These are phyloP conservation scores for Orestias chungarensis DNA, from an alignment of 2,797 vertebrate genomes.

Conservation along the genomic window DNA sequence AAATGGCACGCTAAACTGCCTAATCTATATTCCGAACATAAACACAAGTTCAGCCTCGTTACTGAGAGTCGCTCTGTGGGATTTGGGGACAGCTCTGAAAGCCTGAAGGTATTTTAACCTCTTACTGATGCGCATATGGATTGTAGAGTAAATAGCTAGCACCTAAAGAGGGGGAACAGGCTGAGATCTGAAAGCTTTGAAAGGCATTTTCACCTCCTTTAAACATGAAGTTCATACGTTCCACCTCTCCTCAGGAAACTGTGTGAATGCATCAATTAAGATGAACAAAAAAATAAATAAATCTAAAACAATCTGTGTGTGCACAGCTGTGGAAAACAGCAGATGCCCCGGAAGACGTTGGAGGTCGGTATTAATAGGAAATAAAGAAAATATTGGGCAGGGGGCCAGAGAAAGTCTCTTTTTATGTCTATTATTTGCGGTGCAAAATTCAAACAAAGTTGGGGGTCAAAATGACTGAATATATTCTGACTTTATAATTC, in stretches of 20 bases:
- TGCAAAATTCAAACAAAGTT: conserved; percentile 46
- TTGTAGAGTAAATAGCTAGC: conserved; percentile 34
- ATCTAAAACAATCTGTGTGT: conserved; percentile 55
- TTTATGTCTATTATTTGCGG: conserved; percentile 24
- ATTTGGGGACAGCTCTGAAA: conserved; percentile 46
- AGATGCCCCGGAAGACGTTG: conserved; percentile 56
- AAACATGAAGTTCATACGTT: conserved; percentile 27
- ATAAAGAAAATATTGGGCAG: conserved; percentile 67
- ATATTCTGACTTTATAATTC: conserved; percentile 30
- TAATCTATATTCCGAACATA: conserved; percentile 59
- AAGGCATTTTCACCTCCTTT: conserved; percentile 30
- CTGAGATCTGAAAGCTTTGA: conserved; percentile 14
- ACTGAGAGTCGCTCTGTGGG: conserved; percentile 45
- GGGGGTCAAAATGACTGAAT: conserved; percentile 25
- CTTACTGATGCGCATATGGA: conserved; percentile 39
- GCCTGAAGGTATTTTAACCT: conserved; percentile 27
- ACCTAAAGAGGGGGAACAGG: conserved; percentile 43
- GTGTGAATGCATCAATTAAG: conserved; percentile 44
- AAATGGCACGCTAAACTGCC: conserved; percentile 44
- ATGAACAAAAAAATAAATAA: conserved; percentile 46
- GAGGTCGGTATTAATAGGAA: conserved; percentile 67
- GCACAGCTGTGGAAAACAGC: conserved; percentile 74
- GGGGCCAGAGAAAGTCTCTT: conserved; percentile 44
- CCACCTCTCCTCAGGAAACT: conserved; percentile 43
- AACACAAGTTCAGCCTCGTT: conserved; percentile 46